Evolutionary conservation across 92 coral and sea anemone genomes (phyloP).

Genomic region (Parazoanthus swiftii): DNA sequence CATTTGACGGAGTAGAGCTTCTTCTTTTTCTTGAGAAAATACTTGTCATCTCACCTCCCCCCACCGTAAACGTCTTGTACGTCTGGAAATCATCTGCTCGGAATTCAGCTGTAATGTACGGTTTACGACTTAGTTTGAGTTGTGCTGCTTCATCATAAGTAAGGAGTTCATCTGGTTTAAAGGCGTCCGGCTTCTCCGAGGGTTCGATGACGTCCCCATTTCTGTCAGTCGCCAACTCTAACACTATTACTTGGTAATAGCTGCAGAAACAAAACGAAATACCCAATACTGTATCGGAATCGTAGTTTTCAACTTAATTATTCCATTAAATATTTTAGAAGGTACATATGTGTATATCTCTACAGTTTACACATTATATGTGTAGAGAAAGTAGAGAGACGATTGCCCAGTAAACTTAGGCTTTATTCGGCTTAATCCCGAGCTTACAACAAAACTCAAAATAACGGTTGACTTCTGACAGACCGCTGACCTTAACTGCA

Average conservation of each 20-base stretch:
- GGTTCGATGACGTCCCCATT: slow-evolving; percentile 47
- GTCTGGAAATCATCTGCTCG: slow-evolving; percentile 50
- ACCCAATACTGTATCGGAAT: neutral
- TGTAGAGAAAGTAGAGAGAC: too few species aligned
- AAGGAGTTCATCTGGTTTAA: slow-evolving; percentile 47
- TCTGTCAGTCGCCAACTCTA: slow-evolving; percentile 40
- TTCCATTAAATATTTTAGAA: neutral
- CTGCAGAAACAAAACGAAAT: neutral
- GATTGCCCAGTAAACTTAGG: too few species aligned
- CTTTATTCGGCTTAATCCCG: too few species aligned
- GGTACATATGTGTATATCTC: neutral
- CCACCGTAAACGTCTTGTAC: slow-evolving; percentile 59
- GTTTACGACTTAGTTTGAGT: slow-evolving; percentile 50
- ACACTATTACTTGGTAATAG: slow-evolving; percentile 35
- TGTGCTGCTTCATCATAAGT: slow-evolving; percentile 64
- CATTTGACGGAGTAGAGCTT: slow-evolving; percentile 28
- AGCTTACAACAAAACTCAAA: too few species aligned
- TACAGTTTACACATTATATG: too few species aligned
- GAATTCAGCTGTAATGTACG: slow-evolving; percentile 78
- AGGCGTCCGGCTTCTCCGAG: slow-evolving; percentile 43
- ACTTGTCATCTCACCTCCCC: slow-evolving; percentile 41
- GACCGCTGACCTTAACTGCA: too few species aligned
- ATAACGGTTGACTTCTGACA: too few species aligned
- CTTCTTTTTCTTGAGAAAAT: slow-evolving; percentile 28
- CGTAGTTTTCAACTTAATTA: neutral